Conservation (phyloP, 2,888 invertebrate species). For the Gerris lacustris region DNA sequence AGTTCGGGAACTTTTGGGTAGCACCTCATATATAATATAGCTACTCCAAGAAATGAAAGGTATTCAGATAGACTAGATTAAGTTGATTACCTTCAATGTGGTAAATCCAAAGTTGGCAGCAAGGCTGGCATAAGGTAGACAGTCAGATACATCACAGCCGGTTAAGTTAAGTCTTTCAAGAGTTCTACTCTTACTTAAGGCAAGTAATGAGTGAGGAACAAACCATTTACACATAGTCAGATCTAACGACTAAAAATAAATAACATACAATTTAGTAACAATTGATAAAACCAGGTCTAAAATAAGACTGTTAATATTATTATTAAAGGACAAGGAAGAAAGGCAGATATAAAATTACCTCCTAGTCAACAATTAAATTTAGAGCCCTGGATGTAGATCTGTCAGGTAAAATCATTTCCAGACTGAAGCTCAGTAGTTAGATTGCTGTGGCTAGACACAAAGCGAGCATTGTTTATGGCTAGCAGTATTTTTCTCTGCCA, state of each 20-base stretch:
- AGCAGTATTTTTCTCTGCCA: no score
- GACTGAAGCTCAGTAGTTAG: no score
- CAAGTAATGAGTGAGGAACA: slow-evolving; percentile 56
- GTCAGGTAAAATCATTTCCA: no score
- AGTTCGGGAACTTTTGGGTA: no score
- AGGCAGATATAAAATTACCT: slow-evolving; percentile 9
- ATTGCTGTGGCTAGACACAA: no score
- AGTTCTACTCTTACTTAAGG: slow-evolving; percentile 54
- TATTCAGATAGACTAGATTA: no score
- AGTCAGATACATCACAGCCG: slow-evolving; percentile 57
- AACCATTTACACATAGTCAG: slow-evolving; percentile 64
- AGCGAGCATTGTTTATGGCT: no score
- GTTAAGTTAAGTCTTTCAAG: slow-evolving; percentile 51
- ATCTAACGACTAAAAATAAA: slow-evolving; percentile 47
- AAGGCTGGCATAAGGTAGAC: slow-evolving; percentile 63
- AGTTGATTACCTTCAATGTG: slow-evolving; percentile 46
- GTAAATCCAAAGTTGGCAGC: slow-evolving; percentile 60
- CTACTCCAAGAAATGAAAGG: no score
- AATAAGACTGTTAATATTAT: neutral
- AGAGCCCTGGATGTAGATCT: no score
- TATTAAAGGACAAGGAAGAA: no score
- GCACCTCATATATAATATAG: no score
- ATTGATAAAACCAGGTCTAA: neutral
- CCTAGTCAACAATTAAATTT: slow-evolving; percentile 13
- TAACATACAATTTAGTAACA: slow-evolving; percentile 20